These are phyloP conservation scores for Danionella cerebrum DNA, from an alignment of 2,113 vertebrate genomes.

Conservation along the genomic window DNA sequence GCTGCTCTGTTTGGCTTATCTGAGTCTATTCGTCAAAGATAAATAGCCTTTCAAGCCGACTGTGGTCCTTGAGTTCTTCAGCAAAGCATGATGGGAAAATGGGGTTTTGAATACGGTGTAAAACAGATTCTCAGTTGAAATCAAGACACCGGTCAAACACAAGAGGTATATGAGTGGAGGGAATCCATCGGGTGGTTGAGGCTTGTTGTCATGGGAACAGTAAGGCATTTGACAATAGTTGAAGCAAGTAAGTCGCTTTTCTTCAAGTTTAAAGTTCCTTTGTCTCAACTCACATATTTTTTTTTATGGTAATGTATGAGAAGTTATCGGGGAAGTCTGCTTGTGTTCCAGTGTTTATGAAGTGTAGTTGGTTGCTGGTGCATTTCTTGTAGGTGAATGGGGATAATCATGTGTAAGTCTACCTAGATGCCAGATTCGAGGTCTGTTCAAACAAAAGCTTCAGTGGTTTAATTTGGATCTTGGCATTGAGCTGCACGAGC, in stretches of 20 bases:
- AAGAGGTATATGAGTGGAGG: no score
- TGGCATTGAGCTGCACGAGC: slow-evolving; percentile 16
- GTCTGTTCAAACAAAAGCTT: slow-evolving; percentile 11
- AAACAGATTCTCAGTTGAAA: no score
- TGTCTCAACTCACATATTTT: neutral
- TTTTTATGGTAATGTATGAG: neutral
- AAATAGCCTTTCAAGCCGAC: neutral
- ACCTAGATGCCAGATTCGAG: slow-evolving; percentile 11
- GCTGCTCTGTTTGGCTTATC: neutral
- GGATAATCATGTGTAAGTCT: slow-evolving; percentile 15
- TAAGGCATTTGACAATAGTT: slow-evolving; percentile 8
- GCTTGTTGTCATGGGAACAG: slow-evolving; percentile 40
- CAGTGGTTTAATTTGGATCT: slow-evolving; percentile 17
- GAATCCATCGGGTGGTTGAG: neutral
- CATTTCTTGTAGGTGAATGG: slow-evolving; percentile 13
- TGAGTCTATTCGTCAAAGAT: neutral
- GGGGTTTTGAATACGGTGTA: no score
- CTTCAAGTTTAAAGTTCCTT: neutral
- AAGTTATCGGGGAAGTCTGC: neutral
- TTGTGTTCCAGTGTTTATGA: neutral
- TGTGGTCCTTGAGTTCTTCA: neutral
- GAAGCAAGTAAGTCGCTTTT: slow-evolving; percentile 13
- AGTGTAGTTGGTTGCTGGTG: neutral
- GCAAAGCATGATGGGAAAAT: neutral
- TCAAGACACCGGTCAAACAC: neutral